Evolutionary conservation across 2,113 vertebrate genomes (phyloP), one percentile per base, ranked within the genome.

Genomic region (Synchiropus splendidus): DNA sequence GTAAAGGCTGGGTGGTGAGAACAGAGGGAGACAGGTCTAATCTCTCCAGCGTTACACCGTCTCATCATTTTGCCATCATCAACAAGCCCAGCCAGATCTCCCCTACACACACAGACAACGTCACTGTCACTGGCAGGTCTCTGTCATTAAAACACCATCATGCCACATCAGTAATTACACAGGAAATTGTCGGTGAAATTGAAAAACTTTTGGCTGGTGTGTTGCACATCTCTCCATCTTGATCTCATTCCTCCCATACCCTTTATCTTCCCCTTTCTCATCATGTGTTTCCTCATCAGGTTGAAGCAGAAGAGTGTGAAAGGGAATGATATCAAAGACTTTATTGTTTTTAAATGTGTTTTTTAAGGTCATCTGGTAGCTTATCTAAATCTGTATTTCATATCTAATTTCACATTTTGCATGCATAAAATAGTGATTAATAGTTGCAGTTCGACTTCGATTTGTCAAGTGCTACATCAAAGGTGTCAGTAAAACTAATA

Each of bases 141-240:
- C 65, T 70, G 75, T 74, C 80, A 77, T 87, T 80, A 81, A 85
- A 88, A 88, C 73, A 75, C 81, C 82, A 88, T 87, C 85, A 86
- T 60, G 80, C 78, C 79, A 75, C 67, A 80, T 79, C 69, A 54
- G 78, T 86, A 89, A 89, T 89, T 84, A 75, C 75, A 61, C 83
- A 86, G 86, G 84, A 86, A 88, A 86, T 86, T 83, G 81, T 75
- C 74, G 77, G 62, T 84, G 85, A 84, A 87, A 83, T 87, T 84
- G 80, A 79, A 86, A 86, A 86, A 86, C 64, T 83, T 86, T 86
- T 78, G 80, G 78, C 80, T 76, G 69, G 18, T 42, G 58, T 76
- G 63, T 81, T 62, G 66, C 70, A 71, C 70, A 74, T 78, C 70
- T 61, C 61, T 45, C 62, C 58, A 58, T 45, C 41, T 46, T 41